Evolutionary conservation across 2,888 invertebrate genomes (phyloP).

Genomic region (Drosophila tanythrix): DNA sequence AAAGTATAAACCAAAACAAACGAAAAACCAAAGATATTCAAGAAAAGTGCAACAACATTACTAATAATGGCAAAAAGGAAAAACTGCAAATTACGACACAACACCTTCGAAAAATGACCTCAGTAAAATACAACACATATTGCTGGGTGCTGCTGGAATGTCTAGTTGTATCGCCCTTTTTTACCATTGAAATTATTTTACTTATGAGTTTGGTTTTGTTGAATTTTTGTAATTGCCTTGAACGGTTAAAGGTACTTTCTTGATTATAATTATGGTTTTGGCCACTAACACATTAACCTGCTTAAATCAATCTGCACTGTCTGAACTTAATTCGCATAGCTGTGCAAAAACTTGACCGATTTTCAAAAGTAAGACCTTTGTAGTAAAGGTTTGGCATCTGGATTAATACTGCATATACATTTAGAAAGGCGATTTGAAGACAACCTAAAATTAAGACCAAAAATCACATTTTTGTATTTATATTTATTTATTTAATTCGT

Average conservation of each 20-base stretch:
- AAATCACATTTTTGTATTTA: neutral
- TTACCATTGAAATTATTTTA: conserved; percentile 26
- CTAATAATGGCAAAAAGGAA: conserved; percentile 64
- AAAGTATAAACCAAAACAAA: conserved; percentile 58
- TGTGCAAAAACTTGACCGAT: neutral
- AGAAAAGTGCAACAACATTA: conserved; percentile 65
- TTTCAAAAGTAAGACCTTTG: neutral
- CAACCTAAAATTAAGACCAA: neutral
- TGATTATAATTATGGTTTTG: neutral
- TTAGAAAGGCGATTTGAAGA: neutral
- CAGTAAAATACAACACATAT: conserved; percentile 70
- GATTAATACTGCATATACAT: too few relatives aligned
- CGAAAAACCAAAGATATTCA: conserved; percentile 63
- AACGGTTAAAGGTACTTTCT: neutral
- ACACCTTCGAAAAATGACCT: conserved; percentile 79
- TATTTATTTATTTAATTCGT: neutral
- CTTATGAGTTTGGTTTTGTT: conserved; percentile 4
- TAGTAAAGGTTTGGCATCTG: too few relatives aligned
- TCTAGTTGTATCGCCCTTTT: conserved; percentile 78
- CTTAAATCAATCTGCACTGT: neutral
- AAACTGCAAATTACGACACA: conserved; percentile 78
- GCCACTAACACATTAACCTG: neutral
- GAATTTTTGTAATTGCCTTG: conserved; percentile 3
- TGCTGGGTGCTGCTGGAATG: conserved; percentile 76
- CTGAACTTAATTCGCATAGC: neutral